Conservation (phyloP, 2,888 invertebrate species). For the Barypeithes pellucidus region DNA sequence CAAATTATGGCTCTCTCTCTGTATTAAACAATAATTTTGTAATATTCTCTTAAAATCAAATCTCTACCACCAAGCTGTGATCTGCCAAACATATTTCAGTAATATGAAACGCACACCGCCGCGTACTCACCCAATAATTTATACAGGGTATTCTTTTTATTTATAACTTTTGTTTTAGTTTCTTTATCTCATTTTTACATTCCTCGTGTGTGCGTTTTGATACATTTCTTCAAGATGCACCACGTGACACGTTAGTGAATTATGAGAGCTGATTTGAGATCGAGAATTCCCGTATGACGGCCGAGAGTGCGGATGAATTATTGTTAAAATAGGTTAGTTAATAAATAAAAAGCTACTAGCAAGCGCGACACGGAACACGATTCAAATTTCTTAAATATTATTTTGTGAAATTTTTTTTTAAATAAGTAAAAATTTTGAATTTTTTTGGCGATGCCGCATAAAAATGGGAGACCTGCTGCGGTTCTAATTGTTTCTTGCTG, state of each 20-base stretch:
- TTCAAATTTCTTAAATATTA: too few species aligned
- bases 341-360: neutral
- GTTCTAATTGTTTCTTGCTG: too few species aligned
- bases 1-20: too few species aligned
- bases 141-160: constrained; percentile 9
- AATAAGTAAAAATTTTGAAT: too few species aligned
- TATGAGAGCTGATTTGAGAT: constrained; percentile 15
- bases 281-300: constrained; percentile 7
- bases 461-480: too few species aligned
- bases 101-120: constrained; percentile 4
- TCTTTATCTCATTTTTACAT: constrained; percentile 23
- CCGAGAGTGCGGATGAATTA: neutral
- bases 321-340: constrained; percentile 7
- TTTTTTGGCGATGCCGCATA: too few species aligned
- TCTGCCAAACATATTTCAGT: constrained; percentile 22
- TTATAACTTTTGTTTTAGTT: neutral
- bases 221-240: constrained; percentile 15
- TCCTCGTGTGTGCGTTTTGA: constrained; percentile 9
- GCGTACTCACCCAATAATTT: constrained; percentile 17
- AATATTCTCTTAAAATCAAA: neutral
- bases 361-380: too few species aligned
- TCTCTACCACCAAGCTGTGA: constrained; percentile 4
- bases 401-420: too few species aligned
- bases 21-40: too few species aligned
- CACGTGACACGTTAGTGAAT: constrained; percentile 15